Evolutionary conservation across 2,797 vertebrate genomes (phyloP), one percentile per base, ranked within the genome.

Genomic region (Labeo calbasu): DNA sequence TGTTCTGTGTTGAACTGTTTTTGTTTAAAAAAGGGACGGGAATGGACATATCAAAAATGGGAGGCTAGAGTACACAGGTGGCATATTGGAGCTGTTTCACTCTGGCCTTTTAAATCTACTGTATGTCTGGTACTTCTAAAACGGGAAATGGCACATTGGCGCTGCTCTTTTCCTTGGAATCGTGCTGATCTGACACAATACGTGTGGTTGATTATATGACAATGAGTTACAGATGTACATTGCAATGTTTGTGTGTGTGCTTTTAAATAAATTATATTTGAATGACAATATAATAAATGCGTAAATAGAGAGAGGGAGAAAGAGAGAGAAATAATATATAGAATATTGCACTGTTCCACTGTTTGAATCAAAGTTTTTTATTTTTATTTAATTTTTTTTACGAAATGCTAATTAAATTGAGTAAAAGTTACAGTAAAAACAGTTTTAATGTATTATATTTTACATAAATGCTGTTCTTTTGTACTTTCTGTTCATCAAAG

Each of bases 21-120:
- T 23, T 69, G 77, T 66, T 25, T 4, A 50, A 66, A 80, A 78
- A 80, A 69, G n/a, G n/a, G 55, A 23, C 55, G 9, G 36, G 55
- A 77, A 43, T 10, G 65, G 50, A 70, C 61, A 4, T 50, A 21
- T 65, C 48, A 15, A 14, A 78, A 50, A 65, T 79, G 23, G 5
- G 17, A 63, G 57, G 76, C 65, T 65, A 15, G 57, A 78, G 4
- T 63, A 13, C 23, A 48, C 76, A 21, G 43, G 43, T 65, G 59
- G 57, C 57, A 77, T 53, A 21, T 32, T 32, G 61, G 14, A 65
- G 25, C 25, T 65, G 1, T 57, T 57, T n/a, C 55, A n/a, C 55
- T 57, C 57, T 13, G 57, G n/a, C 11, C 19, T 59, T 59, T 59
- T 12, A 23, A 11, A 65, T 65, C 7, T 32, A 28, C 13, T 63